Evolutionary conservation across 2,888 invertebrate species (phyloP), one percentile per base, ranked within the genome.

Genomic region (Phengaris arion): DNA sequence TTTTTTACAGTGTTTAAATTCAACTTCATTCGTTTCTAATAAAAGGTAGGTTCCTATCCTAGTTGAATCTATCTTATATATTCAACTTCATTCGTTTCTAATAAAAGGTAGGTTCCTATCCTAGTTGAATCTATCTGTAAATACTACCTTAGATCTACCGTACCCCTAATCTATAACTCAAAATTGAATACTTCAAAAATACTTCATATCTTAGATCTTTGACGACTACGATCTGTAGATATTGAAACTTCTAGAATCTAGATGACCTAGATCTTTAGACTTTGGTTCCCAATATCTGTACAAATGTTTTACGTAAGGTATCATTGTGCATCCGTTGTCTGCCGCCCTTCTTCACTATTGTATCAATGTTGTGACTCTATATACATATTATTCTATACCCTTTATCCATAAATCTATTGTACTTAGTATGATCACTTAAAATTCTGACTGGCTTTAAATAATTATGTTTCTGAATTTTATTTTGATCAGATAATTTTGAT

Each of bases 331-430:
- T 89, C 89, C 87, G 87, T 89, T 86, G 75, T 88, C 90, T 92
- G 90, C 93, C 93, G 93, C 92, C 93, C 90, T 86, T 91, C 90
- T 91, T 92, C 90, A 93, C 93, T 93, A 93, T 92, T 93, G 93
- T 93, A 90, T 92, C 92, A 92, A 92, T 93, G 93, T 93, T 91
- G 89, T 91, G 85, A 85, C 85, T 76, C 76, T 76, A 76, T 76
- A 76, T 68, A 77, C 74, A 70, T 77, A 77, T 76, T 76, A 74
- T 79, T 76, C 57, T 78, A 64, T 55, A 68, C 52, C 12, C 52
- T 52, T 54, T 54, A 35, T 12, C 35, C 72, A 54, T 52, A 72
- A 72, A 54, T 52, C 72, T 72, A 22, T 22, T 35, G 22, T 72
- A 22, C 22, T 22, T 22, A 72, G 72, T 35, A 35, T 54, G 72